Conservation (phyloP, 1,140 invertebrate genomes). For the Drosophila biarmipes region DNA sequence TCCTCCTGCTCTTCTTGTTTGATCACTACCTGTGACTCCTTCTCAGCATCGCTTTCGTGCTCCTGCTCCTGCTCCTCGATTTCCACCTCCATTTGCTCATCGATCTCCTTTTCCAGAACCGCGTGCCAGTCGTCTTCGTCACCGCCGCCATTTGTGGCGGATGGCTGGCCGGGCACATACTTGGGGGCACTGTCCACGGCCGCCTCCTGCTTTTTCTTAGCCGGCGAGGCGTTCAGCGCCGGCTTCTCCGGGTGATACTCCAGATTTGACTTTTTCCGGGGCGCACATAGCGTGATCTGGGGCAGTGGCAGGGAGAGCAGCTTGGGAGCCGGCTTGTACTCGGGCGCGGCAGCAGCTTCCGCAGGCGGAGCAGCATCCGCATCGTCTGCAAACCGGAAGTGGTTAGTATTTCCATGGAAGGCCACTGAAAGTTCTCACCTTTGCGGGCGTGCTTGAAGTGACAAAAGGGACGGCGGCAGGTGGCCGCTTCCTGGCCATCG, state of each 20-base stretch:
- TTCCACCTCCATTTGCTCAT: constrained; percentile 25
- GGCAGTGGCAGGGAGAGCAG: constrained; percentile 70
- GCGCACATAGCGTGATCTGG: constrained; percentile 43
- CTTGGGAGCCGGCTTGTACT: constrained; percentile 73
- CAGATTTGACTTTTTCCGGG: constrained; percentile 63
- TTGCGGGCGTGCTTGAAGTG: constrained; percentile 93
- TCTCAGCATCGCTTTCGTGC: neutral
- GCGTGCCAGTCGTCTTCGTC: constrained; percentile 23
- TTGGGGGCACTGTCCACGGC: constrained; percentile 68
- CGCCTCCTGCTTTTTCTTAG: constrained; percentile 45
- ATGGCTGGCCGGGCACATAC: constrained; percentile 82
- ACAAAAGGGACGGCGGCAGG: constrained; percentile 94
- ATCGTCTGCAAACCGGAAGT: constrained; percentile 57
- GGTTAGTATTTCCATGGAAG: constrained; percentile 1
- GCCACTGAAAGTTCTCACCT: constrained; percentile 84
- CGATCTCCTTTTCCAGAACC: constrained; percentile 35
- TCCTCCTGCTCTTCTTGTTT: constrained; percentile 1
- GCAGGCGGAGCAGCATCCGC: constrained; percentile 37
- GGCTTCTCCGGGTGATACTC: constrained; percentile 82
- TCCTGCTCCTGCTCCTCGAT: constrained; percentile 5
- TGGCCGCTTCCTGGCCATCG: constrained; percentile 85
- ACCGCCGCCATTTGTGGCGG: constrained; percentile 22
- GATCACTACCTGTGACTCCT: neutral
- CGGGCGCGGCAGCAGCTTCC: constrained; percentile 52
- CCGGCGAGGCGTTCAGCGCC: constrained; percentile 72